These are phyloP conservation scores for Aromia moschata DNA, from an alignment of 2,888 invertebrate species.

Conservation along the genomic window DNA sequence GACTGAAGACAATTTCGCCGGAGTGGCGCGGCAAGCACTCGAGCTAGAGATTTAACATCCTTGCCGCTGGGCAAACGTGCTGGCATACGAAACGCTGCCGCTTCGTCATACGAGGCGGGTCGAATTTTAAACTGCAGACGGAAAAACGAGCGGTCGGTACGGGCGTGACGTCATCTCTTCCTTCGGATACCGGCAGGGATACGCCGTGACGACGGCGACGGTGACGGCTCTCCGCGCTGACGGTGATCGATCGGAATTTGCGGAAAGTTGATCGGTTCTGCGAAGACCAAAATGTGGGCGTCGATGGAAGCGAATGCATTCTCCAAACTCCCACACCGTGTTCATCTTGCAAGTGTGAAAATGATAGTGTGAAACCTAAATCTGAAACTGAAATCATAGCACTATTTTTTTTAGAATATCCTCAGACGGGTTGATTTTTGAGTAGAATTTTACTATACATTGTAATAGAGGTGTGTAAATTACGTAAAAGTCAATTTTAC, in stretches of 20 bases:
- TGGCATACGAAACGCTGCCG: conserved; percentile 1
- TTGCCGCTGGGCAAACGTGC: conserved; percentile 31
- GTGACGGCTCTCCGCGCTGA: too few relatives aligned
- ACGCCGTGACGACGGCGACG: conserved; percentile 5
- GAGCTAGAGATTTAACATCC: conserved; percentile 34
- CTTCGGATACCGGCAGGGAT: not conserved
- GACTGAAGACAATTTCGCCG: not conserved
- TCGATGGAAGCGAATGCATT: too few relatives aligned
- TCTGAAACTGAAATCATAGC: too few relatives aligned
- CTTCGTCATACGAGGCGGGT: conserved; percentile 17
- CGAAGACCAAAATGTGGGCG: conserved; percentile 4
- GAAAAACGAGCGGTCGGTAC: conserved; percentile 7
- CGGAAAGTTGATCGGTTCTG: conserved; percentile 3
- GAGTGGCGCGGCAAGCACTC: conserved; percentile 21
- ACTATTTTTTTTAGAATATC: too few relatives aligned
- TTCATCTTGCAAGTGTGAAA: too few relatives aligned
- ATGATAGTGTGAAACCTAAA: too few relatives aligned
- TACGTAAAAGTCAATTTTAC: too few relatives aligned
- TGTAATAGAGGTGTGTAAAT: too few relatives aligned
- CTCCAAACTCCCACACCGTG: too few relatives aligned
- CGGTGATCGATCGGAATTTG: conserved; percentile 5
- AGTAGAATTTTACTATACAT: too few relatives aligned
- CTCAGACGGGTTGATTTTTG: too few relatives aligned
- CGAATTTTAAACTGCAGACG: conserved; percentile 4
- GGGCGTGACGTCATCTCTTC: conserved; percentile 9